phyloP scores from a whole-genome alignment of 2,113 vertebrate species.

The Channa maculata region DNA sequence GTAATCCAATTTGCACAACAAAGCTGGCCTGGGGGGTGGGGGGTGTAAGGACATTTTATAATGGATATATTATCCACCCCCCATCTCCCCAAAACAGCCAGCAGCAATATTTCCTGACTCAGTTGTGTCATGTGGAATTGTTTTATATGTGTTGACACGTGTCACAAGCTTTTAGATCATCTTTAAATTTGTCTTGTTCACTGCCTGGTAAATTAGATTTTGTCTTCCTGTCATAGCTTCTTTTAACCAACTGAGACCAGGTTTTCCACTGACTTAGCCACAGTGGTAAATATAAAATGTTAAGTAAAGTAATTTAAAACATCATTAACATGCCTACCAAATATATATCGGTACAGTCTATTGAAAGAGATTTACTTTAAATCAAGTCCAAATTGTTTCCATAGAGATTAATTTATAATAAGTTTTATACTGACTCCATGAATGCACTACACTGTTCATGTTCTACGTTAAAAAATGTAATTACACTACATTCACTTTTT shows the following conservation, averaged over 20 bases:
- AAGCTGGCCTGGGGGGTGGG: no score
- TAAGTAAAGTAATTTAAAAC: conserved; percentile 11
- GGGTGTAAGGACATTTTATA: no score
- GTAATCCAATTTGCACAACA: no score
- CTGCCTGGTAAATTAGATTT: not conserved
- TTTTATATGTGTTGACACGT: conserved; percentile 9
- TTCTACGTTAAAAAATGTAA: no score
- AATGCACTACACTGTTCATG: no score
- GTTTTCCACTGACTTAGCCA: conserved; percentile 2
- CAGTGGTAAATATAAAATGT: not conserved
- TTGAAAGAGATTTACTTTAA: no score
- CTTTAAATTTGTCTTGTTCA: not conserved
- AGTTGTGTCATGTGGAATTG: conserved; percentile 1
- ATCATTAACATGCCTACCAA: not conserved
- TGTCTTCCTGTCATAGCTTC: conserved; percentile 6
- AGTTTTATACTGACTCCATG: no score
- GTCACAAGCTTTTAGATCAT: conserved; percentile 36
- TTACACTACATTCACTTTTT: no score
- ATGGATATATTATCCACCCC: no score
- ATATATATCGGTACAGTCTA: no score
- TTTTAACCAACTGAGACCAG: not conserved
- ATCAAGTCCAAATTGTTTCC: no score
- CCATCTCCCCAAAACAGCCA: conserved; percentile 1
- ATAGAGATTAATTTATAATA: no score
- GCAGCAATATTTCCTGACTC: conserved; percentile 27